Evolutionary conservation across 2,888 invertebrate species (phyloP), one percentile per base, ranked within the genome.

Genomic region (Hirtodrosophila alboralis): DNA sequence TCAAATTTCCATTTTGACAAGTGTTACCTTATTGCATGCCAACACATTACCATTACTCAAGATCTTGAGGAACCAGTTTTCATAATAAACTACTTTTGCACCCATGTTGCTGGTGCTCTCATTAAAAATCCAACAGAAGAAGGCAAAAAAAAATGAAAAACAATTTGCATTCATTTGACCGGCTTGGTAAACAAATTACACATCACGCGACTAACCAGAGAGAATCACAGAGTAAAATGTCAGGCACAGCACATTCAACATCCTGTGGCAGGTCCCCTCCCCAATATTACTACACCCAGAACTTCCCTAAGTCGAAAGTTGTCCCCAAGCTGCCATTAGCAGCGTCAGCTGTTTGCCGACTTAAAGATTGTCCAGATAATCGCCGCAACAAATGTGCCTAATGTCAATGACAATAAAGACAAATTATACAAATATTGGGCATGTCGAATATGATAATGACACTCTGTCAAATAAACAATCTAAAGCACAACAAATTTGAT

Each of bases 321-420:
- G 27, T 8, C 41, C 34, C 28, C 34, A 27, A 33, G 43, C 61
- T 51, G 41, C 38, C 64, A 69, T 69, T 69, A 76, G 71, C 75
- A 71, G 71, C 75, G 75, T 75, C 76, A 76, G 79, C 76, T 76
- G 76, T 75, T 78, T 78, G 79, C 57, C 76, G 76, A 77, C 76
- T 77, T 75, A 73, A 76, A 79, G 79, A 76, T 73, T 70, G 70
- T 59, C 66, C 67, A 76, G 76, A 79, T 77, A 77, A 77, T 77
- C 76, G 73, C 73, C 73, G 79, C 73, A 73, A 73, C 76, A 79
- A 77, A 79, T 77, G 76, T 79, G 73, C 70, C 76, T 77, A 76
- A 77, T 77, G 76, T 73, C 76, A 73, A 64, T 77, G 79, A 79
- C 79, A 79, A 77, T 77, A 77, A 77, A 73, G 74, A 76, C 70